A percentile compares a stretch with the other conserved stretches of the same genome.
These are phyloP conservation scores for Sorex maritimensis DNA, from an alignment of 2,797 vertebrate genomes.

Conservation along the genomic window DNA sequence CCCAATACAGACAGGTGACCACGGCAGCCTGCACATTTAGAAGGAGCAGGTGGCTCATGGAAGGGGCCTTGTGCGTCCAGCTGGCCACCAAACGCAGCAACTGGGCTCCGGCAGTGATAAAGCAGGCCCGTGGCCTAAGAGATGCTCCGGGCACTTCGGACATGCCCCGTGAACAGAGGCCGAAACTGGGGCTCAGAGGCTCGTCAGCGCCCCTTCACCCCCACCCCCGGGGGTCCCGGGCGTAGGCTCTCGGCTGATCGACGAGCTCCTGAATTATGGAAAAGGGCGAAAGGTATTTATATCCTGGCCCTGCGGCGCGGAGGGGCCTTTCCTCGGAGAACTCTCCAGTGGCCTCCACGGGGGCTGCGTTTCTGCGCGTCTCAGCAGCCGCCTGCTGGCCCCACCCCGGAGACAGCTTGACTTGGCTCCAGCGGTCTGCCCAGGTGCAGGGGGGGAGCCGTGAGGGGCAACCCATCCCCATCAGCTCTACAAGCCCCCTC, in stretches of 20 bases:
- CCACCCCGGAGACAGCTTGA: conserved; percentile 69
- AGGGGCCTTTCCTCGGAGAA: conserved; percentile 74
- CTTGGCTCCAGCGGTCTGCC: conserved; percentile 88
- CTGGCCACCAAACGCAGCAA: neutral
- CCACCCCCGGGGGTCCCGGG: neutral
- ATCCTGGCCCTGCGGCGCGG: conserved; percentile 12
- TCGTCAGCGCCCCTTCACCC: neutral
- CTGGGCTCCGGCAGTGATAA: neutral
- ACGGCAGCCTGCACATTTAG: neutral
- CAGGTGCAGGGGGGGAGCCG: conserved; percentile 52
- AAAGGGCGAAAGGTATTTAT: conserved; percentile 82
- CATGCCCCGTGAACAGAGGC: too few species aligned
- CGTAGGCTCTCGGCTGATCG: conserved; percentile 64
- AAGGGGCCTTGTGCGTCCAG: neutral
- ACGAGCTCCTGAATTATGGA: conserved; percentile 86
- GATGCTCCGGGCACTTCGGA: neutral
- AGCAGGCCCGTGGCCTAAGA: neutral
- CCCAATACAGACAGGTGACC: too few species aligned
- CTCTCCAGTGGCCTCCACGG: conserved; percentile 87
- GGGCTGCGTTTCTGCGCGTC: conserved; percentile 81
- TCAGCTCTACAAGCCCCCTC: neutral
- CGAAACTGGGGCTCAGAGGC: too few species aligned
- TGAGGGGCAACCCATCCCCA: neutral
- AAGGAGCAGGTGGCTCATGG: neutral
- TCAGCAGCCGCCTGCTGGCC: conserved; percentile 82